Base-by-base conservation (phyloP, 2,888 invertebrate genomes). In the Pomacea canaliculata region DNA sequence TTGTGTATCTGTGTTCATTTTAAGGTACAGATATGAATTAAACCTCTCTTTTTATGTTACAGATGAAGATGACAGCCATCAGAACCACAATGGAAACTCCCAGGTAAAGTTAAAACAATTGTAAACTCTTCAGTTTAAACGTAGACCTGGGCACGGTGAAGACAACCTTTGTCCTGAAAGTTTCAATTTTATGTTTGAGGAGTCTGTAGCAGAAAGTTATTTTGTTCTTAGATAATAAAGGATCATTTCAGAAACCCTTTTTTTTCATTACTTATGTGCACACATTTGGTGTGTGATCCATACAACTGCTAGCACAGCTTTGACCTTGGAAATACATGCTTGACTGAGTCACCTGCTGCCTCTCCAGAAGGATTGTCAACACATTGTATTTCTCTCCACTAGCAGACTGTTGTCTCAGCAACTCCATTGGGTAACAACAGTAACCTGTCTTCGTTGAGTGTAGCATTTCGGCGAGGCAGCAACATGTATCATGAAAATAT, bases 1-100 rank as follows among this genome's bases (percentile, higher is more conserved):
- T 56, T 13, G 51, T 56, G 8, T 7, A 56, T 56, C 10, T 16
- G 12, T 13, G 51, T 56, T 56, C 51, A 56, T 16, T 10, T 56
- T 56, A 4, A 16, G 51, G 51, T 56, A 56, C 10, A 56, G 37
- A 37, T 37, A 27, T 12, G 2, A 19, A 63, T 12, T 12, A 23
- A 46, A 46, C 18, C 12, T 19, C 46, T 46, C 67, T 27, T 48
- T 68, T 75, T 69, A 71, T 37, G 67, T 71, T 75, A 56, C 75
- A 83, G 84, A 83, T 80, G 83, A 81, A 66, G 85, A 82, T 49
- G 78, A 80, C 27, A 69, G 66, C 72, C 76, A 79, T 74, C 80
- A 80, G 69, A 84, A 83, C 67, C 85, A 86, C 76, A 87, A 87
- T 82, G 87, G 87, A 72, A 82, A 79, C 62, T 75, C 80, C n/a